phyloP scores from a whole-genome alignment of 2,888 invertebrate species.

The Philopedon plagiatum region DNA sequence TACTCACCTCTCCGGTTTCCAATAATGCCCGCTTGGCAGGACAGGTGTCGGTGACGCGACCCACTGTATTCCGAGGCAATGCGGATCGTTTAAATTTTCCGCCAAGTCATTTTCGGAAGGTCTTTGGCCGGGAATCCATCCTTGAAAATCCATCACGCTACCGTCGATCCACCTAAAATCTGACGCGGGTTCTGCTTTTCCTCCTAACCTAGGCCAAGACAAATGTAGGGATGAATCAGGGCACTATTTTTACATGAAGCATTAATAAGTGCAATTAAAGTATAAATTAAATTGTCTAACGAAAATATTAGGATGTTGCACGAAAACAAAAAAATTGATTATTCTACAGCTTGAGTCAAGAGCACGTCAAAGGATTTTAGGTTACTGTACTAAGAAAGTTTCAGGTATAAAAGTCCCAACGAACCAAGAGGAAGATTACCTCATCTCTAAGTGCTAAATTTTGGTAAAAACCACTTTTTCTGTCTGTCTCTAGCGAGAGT shows the following conservation, averaged over 20 bases:
- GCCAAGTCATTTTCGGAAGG: slow-evolving; percentile 61
- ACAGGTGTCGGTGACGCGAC: slow-evolving; percentile 76
- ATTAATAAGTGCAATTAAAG: not conserved
- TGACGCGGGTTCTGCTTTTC: slow-evolving; percentile 68
- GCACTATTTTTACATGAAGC: not conserved
- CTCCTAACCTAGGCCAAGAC: slow-evolving; percentile 71
- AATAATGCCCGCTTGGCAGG: slow-evolving; percentile 80
- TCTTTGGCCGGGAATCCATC: slow-evolving; percentile 75
- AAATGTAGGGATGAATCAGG: slow-evolving; percentile 2
- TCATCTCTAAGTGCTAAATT: too few relatives aligned
- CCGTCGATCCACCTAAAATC: slow-evolving; percentile 79
- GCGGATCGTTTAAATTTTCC: slow-evolving; percentile 56
- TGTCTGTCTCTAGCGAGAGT: too few relatives aligned
- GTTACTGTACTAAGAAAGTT: too few relatives aligned
- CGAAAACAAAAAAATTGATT: too few relatives aligned
- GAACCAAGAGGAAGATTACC: too few relatives aligned
- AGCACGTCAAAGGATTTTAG: too few relatives aligned
- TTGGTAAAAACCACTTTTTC: too few relatives aligned
- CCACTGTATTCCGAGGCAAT: slow-evolving; percentile 76
- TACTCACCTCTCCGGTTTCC: slow-evolving; percentile 73
- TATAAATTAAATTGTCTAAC: too few relatives aligned
- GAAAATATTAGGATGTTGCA: too few relatives aligned
- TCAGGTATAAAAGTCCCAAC: too few relatives aligned
- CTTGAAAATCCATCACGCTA: slow-evolving; percentile 71
- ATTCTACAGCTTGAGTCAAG: too few relatives aligned